Evolutionary conservation across 2,888 invertebrate genomes (phyloP).

Genomic region (Eupsilia transversa): DNA sequence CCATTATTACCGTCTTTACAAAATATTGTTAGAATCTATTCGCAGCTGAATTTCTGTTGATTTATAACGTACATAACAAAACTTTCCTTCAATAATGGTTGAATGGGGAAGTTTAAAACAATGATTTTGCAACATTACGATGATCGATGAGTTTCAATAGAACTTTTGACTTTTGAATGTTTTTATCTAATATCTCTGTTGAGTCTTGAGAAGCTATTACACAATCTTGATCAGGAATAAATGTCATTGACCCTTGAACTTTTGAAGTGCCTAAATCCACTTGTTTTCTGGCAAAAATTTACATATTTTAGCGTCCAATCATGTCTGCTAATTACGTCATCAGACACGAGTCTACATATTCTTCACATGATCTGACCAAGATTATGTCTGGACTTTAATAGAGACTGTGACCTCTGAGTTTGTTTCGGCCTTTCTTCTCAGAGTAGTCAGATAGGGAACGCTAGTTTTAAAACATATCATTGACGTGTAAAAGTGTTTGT

Average conservation of each 20-base stretch:
- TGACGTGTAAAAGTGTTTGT: too few relatives aligned
- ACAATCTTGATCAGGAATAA: conserved; percentile 33
- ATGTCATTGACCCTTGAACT: conserved; percentile 4
- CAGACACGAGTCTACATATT: too few relatives aligned
- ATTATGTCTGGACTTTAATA: too few relatives aligned
- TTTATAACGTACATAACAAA: conserved; percentile 58
- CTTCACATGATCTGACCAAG: too few relatives aligned
- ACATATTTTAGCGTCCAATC: too few relatives aligned
- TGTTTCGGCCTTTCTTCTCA: too few relatives aligned
- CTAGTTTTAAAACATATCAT: too few relatives aligned
- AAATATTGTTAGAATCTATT: conserved; percentile 33
- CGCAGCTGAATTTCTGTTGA: conserved; percentile 37
- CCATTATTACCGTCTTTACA: conserved; percentile 30
- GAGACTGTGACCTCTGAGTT: too few relatives aligned
- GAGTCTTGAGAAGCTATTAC: conserved; percentile 28
- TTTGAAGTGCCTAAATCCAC: neutral
- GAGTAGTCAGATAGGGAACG: too few relatives aligned
- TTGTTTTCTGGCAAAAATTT: neutral
- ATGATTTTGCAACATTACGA: conserved; percentile 73
- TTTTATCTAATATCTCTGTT: conserved; percentile 37
- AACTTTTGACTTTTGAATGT: conserved; percentile 55
- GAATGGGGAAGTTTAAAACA: conserved; percentile 72
- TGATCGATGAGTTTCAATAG: conserved; percentile 72
- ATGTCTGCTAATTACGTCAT: too few relatives aligned
- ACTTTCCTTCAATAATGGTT: conserved; percentile 60